phyloP scores from a whole-genome alignment of 2,113 vertebrate genomes.

The Leucopsar rothschildi region DNA sequence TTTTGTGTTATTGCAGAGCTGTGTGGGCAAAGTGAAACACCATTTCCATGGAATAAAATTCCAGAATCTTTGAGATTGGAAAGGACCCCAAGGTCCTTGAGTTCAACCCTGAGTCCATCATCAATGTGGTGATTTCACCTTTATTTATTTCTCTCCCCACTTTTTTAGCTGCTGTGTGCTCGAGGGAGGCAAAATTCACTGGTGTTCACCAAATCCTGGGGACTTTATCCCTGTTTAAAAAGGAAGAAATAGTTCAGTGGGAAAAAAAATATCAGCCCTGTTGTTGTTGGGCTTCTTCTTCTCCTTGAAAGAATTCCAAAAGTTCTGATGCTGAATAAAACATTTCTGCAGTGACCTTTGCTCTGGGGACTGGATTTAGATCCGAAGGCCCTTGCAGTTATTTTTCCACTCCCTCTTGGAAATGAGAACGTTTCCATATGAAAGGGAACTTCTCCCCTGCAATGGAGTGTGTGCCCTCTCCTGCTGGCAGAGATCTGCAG shows the following conservation, averaged over 20 bases:
- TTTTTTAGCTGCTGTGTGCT: not conserved
- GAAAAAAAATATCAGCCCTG: not conserved
- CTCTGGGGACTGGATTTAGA: slow-evolving; percentile 50
- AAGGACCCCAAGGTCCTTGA: not conserved
- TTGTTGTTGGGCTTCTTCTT: not conserved
- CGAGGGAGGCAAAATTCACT: not conserved
- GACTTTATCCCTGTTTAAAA: not conserved
- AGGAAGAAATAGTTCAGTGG: not conserved
- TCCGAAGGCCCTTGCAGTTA: not conserved
- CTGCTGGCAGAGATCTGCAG: not conserved
- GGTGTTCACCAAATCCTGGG: not conserved
- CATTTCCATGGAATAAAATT: not conserved
- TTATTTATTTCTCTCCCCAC: not conserved
- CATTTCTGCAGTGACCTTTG: slow-evolving; percentile 43
- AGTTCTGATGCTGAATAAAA: slow-evolving; percentile 42
- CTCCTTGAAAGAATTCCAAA: slow-evolving; percentile 47
- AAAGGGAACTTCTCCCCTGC: not conserved
- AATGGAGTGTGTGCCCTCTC: not conserved
- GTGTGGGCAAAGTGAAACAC: fast-evolving
- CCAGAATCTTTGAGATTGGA: not conserved
- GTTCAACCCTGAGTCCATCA: not conserved
- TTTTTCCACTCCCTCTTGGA: not conserved
- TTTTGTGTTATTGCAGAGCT: not conserved
- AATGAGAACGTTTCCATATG: not conserved
- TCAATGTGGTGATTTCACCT: not conserved